phyloP scores from a whole-genome alignment of 2,888 invertebrate species.

The Drosophila merina region DNA sequence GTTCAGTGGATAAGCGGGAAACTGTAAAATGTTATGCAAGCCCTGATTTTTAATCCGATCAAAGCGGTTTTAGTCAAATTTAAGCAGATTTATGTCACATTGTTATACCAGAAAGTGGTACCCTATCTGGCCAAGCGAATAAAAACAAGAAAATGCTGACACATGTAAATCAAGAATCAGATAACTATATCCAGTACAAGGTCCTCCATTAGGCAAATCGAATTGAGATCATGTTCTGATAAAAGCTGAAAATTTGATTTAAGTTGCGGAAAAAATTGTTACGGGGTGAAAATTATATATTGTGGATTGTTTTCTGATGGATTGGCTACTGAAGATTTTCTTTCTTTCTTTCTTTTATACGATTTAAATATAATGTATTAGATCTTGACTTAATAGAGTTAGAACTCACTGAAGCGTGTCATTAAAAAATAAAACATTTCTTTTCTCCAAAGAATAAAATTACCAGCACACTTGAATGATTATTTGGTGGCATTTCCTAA shows the following conservation, averaged over 20 bases:
- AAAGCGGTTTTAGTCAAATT: conserved; percentile 84
- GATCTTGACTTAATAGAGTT: background rate
- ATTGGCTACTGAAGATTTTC: background rate
- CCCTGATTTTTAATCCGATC: conserved; percentile 83
- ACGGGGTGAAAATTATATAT: conserved; percentile 1
- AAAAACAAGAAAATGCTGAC: conserved; percentile 65
- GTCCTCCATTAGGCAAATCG: conserved; percentile 45
- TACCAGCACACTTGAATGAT: conserved; percentile 20
- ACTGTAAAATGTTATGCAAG: conserved; percentile 75
- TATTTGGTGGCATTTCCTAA: conserved; percentile 9
- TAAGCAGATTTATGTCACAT: conserved; percentile 83
- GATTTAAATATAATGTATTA: background rate
- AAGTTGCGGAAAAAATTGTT: conserved; percentile 29
- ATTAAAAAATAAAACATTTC: conserved; percentile 1
- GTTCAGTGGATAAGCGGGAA: conserved; percentile 48
- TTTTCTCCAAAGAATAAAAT: conserved; percentile 9
- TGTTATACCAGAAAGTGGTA: conserved; percentile 60
- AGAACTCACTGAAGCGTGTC: background rate
- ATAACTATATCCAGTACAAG: conserved; percentile 37
- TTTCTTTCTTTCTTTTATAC: background rate
- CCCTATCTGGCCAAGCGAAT: conserved; percentile 29
- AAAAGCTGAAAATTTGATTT: conserved; percentile 35
- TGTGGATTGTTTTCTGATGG: background rate
- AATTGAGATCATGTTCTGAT: conserved; percentile 53
- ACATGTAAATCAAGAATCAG: conserved; percentile 76